phyloP scores from a whole-genome alignment of 2,113 vertebrate genomes.

The Anas platyrhynchos region DNA sequence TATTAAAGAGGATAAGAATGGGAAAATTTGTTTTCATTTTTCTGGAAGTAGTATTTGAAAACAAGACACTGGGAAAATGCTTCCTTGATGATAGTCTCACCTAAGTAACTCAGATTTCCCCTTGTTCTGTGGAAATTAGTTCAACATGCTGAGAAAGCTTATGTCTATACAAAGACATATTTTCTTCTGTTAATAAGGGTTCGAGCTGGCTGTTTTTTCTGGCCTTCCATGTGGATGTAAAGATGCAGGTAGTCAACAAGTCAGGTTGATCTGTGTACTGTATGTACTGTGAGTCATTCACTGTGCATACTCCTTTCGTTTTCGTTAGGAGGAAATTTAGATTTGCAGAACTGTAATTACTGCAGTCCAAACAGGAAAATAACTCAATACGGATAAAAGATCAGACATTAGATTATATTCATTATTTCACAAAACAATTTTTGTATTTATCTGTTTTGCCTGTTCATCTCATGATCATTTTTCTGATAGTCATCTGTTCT shows the following conservation, averaged over 20 bases:
- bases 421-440: not conserved
- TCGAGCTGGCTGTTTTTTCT: not conserved
- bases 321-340: not conserved
- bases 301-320: not conserved
- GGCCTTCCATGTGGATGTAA: not conserved
- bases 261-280: not conserved
- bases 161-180: not conserved
- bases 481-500: not conserved
- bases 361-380: not conserved
- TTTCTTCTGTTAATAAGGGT: not conserved
- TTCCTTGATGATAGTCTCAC: not conserved
- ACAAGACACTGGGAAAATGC: not conserved
- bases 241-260: not conserved
- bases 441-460: not conserved
- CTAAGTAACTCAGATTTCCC: not conserved
- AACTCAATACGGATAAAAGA: not conserved
- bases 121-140: not conserved
- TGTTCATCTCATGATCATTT: not conserved
- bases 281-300: not conserved
- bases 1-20: not conserved
- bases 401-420: not conserved
- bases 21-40: not conserved
- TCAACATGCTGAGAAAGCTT: not conserved
- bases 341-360: not conserved
- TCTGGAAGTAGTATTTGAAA: not conserved